A percentile compares a stretch with the other conserved stretches of the same genome.
These are phyloP conservation scores for Phalacrocorax aristotelis DNA, from an alignment of 2,113 vertebrate genomes.

Conservation along the genomic window DNA sequence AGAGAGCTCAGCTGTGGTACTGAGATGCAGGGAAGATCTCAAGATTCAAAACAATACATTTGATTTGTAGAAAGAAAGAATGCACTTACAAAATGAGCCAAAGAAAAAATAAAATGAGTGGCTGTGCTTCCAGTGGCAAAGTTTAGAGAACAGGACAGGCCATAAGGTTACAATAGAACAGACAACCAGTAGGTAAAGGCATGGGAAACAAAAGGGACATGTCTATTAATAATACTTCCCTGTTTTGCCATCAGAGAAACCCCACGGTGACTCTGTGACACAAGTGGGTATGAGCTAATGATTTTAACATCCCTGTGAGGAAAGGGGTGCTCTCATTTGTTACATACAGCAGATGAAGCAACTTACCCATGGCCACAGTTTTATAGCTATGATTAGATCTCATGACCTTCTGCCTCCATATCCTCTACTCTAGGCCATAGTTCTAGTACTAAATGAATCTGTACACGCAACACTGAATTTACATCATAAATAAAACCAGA, in stretches of 20 bases:
- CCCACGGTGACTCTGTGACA: background rate
- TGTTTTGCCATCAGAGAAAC: background rate
- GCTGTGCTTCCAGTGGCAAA: background rate
- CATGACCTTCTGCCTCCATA: background rate
- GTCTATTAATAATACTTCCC: background rate
- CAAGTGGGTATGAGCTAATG: background rate
- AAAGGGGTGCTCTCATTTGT: background rate
- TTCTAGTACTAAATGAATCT: background rate
- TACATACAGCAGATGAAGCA: background rate
- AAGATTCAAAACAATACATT: background rate
- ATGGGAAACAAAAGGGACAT: background rate
- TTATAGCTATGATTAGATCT: background rate
- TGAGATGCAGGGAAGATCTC: background rate
- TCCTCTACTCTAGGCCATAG: background rate
- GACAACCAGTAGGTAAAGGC: background rate
- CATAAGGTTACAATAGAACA: background rate
- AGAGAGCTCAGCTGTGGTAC: background rate
- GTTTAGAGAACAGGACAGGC: background rate
- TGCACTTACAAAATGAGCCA: background rate
- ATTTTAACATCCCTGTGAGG: background rate
- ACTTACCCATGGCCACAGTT: background rate
- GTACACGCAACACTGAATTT: background rate
- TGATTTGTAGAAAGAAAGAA: background rate
- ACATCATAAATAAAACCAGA: background rate
- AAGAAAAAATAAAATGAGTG: background rate